Conservation (phyloP, 1,140 invertebrate species). For the Drosophila parvula region DNA sequence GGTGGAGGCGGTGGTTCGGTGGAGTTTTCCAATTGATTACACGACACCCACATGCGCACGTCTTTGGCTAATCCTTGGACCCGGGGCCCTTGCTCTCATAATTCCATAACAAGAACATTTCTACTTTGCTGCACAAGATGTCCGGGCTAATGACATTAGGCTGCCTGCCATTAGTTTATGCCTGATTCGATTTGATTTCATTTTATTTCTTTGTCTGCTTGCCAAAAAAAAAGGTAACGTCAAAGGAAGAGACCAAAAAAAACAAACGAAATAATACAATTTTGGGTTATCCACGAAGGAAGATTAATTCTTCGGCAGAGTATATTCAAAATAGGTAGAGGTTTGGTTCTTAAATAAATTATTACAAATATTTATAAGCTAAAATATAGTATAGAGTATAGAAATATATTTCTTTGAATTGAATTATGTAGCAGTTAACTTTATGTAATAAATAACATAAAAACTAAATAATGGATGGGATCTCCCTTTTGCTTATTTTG, state of each 20-base stretch:
- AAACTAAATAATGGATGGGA: not conserved
- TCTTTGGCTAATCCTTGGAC: constrained; percentile 54
- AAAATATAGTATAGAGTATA: no score
- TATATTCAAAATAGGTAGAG: not conserved
- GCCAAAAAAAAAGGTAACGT: not conserved
- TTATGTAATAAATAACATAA: no score
- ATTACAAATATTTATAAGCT: not conserved
- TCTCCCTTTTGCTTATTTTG: not conserved
- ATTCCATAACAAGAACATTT: constrained; percentile 68
- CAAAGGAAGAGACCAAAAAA: constrained; percentile 3
- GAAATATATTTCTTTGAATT: no score
- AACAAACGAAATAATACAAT: not conserved
- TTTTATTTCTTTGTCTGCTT: constrained; percentile 14
- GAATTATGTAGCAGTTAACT: no score
- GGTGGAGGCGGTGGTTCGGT: constrained; percentile 1
- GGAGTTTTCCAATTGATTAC: constrained; percentile 65
- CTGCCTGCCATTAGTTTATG: constrained; percentile 64
- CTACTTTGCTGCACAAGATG: constrained; percentile 43
- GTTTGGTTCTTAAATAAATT: not conserved
- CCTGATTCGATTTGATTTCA: constrained; percentile 70
- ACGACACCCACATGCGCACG: constrained; percentile 40
- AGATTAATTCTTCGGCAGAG: not conserved
- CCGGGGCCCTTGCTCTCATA: constrained; percentile 43
- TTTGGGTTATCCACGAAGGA: not conserved
- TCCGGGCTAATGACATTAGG: constrained; percentile 65